Evolutionary conservation across 1,140 invertebrate species (phyloP), one percentile per base, ranked within the genome.

Genomic region (Anastatus disparis): DNA sequence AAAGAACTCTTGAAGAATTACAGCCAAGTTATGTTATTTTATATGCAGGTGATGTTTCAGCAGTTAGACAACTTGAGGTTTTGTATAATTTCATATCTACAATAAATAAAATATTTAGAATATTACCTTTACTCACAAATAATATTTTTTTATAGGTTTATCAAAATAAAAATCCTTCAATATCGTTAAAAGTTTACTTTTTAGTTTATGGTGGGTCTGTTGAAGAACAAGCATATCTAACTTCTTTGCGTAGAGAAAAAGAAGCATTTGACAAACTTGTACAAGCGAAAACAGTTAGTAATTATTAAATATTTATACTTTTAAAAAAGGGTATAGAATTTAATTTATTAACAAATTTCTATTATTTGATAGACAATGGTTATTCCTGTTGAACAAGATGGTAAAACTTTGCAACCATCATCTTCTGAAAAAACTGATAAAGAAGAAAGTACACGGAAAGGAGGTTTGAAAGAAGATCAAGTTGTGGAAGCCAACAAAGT

Each of bases 211-310:
- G 91, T 12, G 93, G 92, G 26, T 97, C 96, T 20, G 93, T 96
- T 0, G 97, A 99, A 87, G 97, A 99, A 84, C 97, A 99, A 87
- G 90, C 93, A 3, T 99, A 98, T 84, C 86, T 99, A 15, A 98
- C 95, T 2, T 90, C 93, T 6, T 86, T 99, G 50, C 88, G 94
- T 68, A 89, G 92, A 71, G 97, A 99, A 84, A 99, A 99, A 83
- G 90, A 95, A 80, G 94, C 97, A 0, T 99, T 99, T 87, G 96
- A 98, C 82, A 88, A 89, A 74, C 88, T 99, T 4, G 98, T 97
- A 73, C 89, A 93, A 81, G 92, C 95, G 24, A 99, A 98, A 88
- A 92, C 93, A 78, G 94, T 96, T 87, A 89, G 88, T 88, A 74
- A 62, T 67, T 70, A 69, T 46, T 52, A 29, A 61, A 20, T 48